phyloP scores from a whole-genome alignment of 2,888 invertebrate genomes.

The Euzophera pinguis region DNA sequence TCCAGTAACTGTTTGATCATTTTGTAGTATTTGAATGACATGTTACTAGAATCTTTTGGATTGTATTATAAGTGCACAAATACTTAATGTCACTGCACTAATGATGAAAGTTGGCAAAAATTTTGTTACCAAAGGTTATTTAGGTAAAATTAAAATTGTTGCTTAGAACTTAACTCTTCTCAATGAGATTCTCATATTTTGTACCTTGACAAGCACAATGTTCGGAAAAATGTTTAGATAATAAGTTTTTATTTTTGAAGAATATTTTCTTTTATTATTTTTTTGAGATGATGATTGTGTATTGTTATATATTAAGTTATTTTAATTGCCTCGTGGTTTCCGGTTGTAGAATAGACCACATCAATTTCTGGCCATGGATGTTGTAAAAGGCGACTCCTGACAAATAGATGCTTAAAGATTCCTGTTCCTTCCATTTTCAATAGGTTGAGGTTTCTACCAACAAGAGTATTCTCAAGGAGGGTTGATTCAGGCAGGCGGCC shows the following conservation, averaged over 20 bases:
- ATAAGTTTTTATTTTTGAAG: slow-evolving; percentile 1
- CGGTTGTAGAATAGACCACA: too few relatives aligned
- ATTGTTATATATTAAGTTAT: neutral
- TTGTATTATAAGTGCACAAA: slow-evolving; percentile 60
- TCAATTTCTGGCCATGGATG: too few relatives aligned
- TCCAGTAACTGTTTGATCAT: slow-evolving; percentile 81
- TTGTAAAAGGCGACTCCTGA: too few relatives aligned
- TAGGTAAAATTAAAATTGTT: slow-evolving; percentile 13
- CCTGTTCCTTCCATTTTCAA: too few relatives aligned
- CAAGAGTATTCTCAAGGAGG: too few relatives aligned
- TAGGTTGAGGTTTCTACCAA: too few relatives aligned
- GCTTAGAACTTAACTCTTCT: neutral
- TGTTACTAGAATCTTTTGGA: slow-evolving; percentile 26
- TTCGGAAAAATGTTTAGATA: slow-evolving; percentile 13
- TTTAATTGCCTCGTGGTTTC: too few relatives aligned
- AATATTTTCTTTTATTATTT: neutral
- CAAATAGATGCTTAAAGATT: too few relatives aligned
- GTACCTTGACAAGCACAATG: slow-evolving; percentile 1
- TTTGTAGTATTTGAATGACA: slow-evolving; percentile 22
- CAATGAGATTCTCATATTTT: neutral
- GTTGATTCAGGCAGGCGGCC: too few relatives aligned
- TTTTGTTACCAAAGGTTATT: slow-evolving; percentile 25
- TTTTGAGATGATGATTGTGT: neutral
- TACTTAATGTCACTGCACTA: slow-evolving; percentile 50
- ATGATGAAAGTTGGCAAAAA: slow-evolving; percentile 16